These are phyloP conservation scores for Bradysia coprophila DNA, from an alignment of 1,140 invertebrate species.

Conservation along the genomic window DNA sequence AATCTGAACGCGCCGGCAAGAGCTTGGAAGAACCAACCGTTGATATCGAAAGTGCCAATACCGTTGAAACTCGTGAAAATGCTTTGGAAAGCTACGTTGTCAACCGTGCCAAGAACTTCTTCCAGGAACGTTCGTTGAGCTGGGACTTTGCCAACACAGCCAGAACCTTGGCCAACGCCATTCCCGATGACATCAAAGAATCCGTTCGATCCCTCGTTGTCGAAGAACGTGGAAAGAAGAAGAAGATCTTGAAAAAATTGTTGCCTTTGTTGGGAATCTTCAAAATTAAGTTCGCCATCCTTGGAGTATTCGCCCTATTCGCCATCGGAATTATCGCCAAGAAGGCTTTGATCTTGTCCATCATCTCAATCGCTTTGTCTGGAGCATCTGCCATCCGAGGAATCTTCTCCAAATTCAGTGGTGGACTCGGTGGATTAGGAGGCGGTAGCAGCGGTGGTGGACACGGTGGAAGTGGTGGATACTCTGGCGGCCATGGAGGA, in stretches of 20 bases:
- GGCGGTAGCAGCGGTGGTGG: conserved; percentile 12
- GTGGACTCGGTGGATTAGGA: conserved; percentile 17
- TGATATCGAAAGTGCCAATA: conserved; percentile 26
- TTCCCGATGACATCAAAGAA: conserved; percentile 29
- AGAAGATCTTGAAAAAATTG: conserved; percentile 35
- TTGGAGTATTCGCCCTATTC: conserved; percentile 35
- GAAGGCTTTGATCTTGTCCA: conserved; percentile 39
- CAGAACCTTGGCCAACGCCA: conserved; percentile 26
- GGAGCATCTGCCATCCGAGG: conserved; percentile 34
- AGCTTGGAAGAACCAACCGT: conserved; percentile 18
- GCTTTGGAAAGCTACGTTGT: conserved; percentile 37
- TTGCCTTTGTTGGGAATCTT: conserved; percentile 35
- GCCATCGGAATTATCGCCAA: conserved; percentile 40
- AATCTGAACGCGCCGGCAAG: conserved; percentile 25
- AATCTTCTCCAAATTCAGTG: conserved; percentile 16
- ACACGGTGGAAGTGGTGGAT: conserved; percentile 20
- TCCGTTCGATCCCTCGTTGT: conserved; percentile 32
- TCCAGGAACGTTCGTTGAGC: conserved; percentile 32
- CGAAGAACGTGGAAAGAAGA: conserved; percentile 43
- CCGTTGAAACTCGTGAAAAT: conserved; percentile 31
- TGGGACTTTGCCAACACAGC: conserved; percentile 34
- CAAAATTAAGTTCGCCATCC: conserved; percentile 36
- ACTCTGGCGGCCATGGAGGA: too few relatives aligned
- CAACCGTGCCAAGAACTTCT: conserved; percentile 31
- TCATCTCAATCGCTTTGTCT: conserved; percentile 40